Percentiles rank a stretch among this genome's conserved stretches.
Conservation (phyloP, 2,797 vertebrate species). For the Peromyscus attwateri region DNA sequence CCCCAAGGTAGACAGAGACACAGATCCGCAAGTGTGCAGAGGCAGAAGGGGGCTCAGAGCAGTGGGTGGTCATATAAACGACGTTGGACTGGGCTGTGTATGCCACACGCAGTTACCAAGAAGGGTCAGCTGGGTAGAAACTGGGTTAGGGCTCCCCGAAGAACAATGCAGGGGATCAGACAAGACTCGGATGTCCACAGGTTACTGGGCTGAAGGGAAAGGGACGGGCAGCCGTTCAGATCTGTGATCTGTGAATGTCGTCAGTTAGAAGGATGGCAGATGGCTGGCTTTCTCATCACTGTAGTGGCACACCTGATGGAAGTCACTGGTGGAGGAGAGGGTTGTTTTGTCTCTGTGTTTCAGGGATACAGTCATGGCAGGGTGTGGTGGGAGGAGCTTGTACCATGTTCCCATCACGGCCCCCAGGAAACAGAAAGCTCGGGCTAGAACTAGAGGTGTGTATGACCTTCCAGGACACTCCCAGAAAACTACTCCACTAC, state of each 20-base stretch:
- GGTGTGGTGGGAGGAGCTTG: not conserved
- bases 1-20: not conserved
- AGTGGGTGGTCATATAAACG: not conserved
- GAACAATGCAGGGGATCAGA: not conserved
- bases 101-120: not conserved
- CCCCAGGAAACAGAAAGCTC: not conserved
- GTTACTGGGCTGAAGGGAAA: no score
- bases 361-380: no score
- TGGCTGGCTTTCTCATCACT: not conserved
- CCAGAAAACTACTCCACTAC: not conserved
- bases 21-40: not conserved
- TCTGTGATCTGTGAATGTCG: no score
- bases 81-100: fast-evolving
- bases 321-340: not conserved
- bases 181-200: not conserved
- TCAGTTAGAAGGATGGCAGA: not conserved
- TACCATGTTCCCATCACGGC: not conserved
- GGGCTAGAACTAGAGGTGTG: not conserved
- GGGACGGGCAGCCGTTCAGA: no score
- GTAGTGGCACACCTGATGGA: not conserved
- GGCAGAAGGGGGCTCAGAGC: no score
- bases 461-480: not conserved
- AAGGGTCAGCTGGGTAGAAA: not conserved
- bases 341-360: not conserved
- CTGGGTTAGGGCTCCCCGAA: not conserved